Conservation (phyloP, 2,888 invertebrate species). For the Nebria salina region DNA sequence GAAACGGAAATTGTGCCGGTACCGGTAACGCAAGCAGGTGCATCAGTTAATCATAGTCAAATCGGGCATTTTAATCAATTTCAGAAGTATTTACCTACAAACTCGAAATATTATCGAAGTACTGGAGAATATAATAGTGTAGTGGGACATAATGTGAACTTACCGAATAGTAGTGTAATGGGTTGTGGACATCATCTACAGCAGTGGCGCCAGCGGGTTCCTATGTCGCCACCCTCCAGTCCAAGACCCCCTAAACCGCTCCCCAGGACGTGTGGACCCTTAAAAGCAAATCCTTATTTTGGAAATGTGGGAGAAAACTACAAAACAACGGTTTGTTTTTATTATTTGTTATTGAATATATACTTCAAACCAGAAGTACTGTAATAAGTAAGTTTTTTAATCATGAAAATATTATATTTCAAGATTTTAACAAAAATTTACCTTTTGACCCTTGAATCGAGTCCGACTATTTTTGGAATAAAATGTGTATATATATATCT, state of each 20-base stretch:
- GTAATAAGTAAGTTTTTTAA: too few relatives aligned
- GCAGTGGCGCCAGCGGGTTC: neutral
- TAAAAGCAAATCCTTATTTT: neutral
- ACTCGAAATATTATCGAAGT: neutral
- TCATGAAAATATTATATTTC: too few relatives aligned
- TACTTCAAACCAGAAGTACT: too few relatives aligned
- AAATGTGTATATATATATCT: too few relatives aligned
- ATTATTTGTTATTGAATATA: neutral
- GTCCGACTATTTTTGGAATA: too few relatives aligned
- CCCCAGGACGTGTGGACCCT: slow-evolving; percentile 38
- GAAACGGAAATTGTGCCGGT: slow-evolving; percentile 8
- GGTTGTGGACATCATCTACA: slow-evolving; percentile 2
- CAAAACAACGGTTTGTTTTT: slow-evolving; percentile 18
- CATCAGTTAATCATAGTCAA: neutral
- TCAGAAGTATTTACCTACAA: neutral
- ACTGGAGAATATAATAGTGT: slow-evolving; percentile 4
- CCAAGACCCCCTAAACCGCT: slow-evolving; percentile 49
- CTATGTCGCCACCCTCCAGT: slow-evolving; percentile 36
- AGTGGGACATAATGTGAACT: slow-evolving; percentile 1
- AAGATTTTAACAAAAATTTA: too few relatives aligned
- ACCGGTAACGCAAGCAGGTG: neutral
- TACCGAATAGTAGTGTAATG: slow-evolving; percentile 11
- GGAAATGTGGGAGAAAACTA: neutral
- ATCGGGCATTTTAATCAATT: slow-evolving; percentile 4
- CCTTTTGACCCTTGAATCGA: too few relatives aligned